Evolutionary conservation across 2,888 invertebrate genomes (phyloP), one percentile per base, ranked within the genome.

Genomic region (Melanargia galathea): DNA sequence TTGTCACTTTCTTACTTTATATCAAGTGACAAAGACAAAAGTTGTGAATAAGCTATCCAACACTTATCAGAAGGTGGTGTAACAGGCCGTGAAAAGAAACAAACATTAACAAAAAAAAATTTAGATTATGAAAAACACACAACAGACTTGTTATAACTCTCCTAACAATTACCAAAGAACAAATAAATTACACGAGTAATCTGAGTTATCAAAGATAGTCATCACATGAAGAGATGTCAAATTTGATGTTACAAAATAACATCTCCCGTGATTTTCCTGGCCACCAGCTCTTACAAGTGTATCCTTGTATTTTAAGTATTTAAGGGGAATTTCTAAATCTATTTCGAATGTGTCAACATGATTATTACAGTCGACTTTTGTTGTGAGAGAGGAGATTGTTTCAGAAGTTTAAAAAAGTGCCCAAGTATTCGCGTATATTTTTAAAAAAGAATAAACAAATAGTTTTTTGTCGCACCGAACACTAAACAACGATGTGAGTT

Each of bases 281-380:
- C 18, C 3, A 26, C 24, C 30, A 13, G 58, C 24, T 48, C 58
- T 38, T 22, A 58, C 30, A 22, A 22, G 33, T 33, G 33, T 45
- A 46, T 57, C 13, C 46, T 60, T 56, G 68, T 70, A 69, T 69
- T 69, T 72, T 66, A 66, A 70, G 66, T 62, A 62, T 64, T 71
- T 71, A 66, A 68, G 71, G 68, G 71, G 67, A 58, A 48, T 48
- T 48, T 64, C 67, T 52, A 59, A 61, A 65, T 69, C 62, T 70
- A 71, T 71, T 71, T 71, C 58, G 56, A 66, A 67, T 49, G 58
- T 58, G 58, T 58, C 58, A 48, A 33, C 58, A 58, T 24, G 58
- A 58, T 58, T 58, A 60, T 60, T 43, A 60, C 52, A 26, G 60
- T 38, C 58, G 40, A 46, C 38, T 60, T 56, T 57, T 52, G 51